Evolutionary conservation across 2,888 invertebrate species (phyloP), one percentile per base, ranked within the genome.

Genomic region (Beris morrisii): DNA sequence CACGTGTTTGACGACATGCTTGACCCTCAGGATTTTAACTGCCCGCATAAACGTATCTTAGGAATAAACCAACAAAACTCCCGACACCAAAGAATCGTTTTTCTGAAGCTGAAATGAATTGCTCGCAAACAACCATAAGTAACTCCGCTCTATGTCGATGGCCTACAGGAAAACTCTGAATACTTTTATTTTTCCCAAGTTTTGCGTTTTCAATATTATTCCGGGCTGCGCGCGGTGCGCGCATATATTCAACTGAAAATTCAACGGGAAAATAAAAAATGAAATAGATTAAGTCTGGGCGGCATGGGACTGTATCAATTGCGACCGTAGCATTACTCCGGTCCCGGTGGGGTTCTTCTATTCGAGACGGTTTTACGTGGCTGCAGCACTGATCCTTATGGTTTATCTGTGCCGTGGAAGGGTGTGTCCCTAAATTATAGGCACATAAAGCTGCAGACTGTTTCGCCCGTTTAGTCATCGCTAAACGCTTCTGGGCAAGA

Each of bases 391-490:
- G 32, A 15, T 61, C 58, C 58, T 61, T 61, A 22, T 15, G 61
- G 30, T 6, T 61, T 43, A 61, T 5, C 52, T 43, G 22, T n/a
- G 22, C 43, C 13, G 38, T 22, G 52, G 50, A 54, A 68, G 66
- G 68, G 68, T 68, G 68, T 68, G 65, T 68, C 66, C 63, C 61
- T 44, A 66, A 68, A 66, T 68, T 68, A 66, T 63, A 68, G 64
- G 57, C 68, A 61, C 65, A 61, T 57, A 61, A 38, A n/a, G 54
- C 56, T 56, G 56, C 48, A 43, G 52, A 43, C 44, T 54, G 38
- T 46, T 46, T 44, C 15, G 44, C 45, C 44, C 56, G 45, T 15
- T 64, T 64, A 67, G 67, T 56, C 64, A 59, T 59, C 55, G 57
- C 38, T 28, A 45, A 52, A 59, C 55, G 67, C 67, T 67, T 64